Base-by-base conservation (phyloP, 2,113 vertebrate species). In the Podocnemis expansa region DNA sequence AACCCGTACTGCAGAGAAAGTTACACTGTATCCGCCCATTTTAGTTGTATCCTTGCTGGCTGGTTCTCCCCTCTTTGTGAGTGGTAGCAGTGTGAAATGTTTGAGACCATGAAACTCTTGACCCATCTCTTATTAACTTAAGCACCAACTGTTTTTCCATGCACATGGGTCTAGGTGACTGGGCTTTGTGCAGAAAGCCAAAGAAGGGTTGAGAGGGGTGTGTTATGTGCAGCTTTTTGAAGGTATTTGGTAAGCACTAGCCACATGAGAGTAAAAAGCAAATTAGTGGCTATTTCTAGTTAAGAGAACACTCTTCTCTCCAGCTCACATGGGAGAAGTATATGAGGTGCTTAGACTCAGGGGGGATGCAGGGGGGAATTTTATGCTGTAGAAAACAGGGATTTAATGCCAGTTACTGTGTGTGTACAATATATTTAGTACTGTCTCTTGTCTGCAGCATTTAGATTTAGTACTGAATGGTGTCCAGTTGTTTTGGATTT, bases 301-400 rank as follows among this genome's bases (percentile, higher is more conserved):
- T 76, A 76, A 76, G 24, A 11, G 41, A 45, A 22, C 14, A 12
- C 41, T 45, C 41, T 78, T 93, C 43, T 93, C 52, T 89, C 88
- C 86, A 82, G 84, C 70, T 47, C 25, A 63, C 78, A 8, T 78
- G 27, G 22, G 70, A 47, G 43, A 92, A 75, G 21, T 38, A 34
- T 93, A 88, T 54, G 25, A 10, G n/a, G 9, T 21, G 19, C n/a
- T 67, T 14, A 52, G 51, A 14, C 25, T 25, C 19, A 6, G 34
- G 41, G 82, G 80, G 25, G 10, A n/a, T n/a, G n/a, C n/a, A n/a
- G 4, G 4, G 27, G 12, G 29, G 12, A 76, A 31, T 89, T 87
- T 52, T 49, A 88, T 90, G 14, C 95, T 94, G 90, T 58, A 85
- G 88, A 93, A 51, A 81, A 87, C 54, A 84, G 85, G 78, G 80